phyloP scores from a whole-genome alignment of 35 echinoderm and acorn worm genomes.

The Stichopus chloronotus region DNA sequence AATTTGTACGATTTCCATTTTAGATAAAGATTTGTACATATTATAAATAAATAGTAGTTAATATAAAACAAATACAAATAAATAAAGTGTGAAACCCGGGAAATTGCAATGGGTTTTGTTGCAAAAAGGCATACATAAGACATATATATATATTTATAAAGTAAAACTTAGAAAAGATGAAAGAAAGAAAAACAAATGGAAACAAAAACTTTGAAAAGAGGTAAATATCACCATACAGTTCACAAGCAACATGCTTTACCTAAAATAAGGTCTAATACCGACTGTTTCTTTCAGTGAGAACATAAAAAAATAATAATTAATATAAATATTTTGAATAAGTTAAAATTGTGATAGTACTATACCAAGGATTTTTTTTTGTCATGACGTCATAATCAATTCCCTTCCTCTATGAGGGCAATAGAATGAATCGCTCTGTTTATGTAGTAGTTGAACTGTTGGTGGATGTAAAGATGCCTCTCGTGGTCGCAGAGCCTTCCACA shows the following conservation, averaged over 20 bases:
- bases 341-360: not conserved
- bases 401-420: not conserved
- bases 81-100: not conserved
- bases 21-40: too few relatives aligned
- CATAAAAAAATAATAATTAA: not conserved
- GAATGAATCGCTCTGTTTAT: not conserved
- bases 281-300: not conserved
- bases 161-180: too few relatives aligned
- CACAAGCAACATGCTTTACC: constrained; percentile 14
- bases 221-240: constrained; percentile 16
- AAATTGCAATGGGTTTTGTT: not conserved
- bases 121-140: not conserved
- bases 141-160: not conserved
- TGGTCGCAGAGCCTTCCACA: not conserved
- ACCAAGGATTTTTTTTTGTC: not conserved
- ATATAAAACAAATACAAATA: not conserved
- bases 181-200: not conserved
- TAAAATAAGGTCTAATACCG: not conserved
- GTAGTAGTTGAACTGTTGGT: constrained; percentile 34
- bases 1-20: too few relatives aligned
- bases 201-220: not conserved
- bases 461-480: constrained; percentile 22
- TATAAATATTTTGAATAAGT: not conserved
- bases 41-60: too few relatives aligned
- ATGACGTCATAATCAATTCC: not conserved